Conservation (phyloP, 2,113 vertebrate species). For the Puntigrus tetrazona region DNA sequence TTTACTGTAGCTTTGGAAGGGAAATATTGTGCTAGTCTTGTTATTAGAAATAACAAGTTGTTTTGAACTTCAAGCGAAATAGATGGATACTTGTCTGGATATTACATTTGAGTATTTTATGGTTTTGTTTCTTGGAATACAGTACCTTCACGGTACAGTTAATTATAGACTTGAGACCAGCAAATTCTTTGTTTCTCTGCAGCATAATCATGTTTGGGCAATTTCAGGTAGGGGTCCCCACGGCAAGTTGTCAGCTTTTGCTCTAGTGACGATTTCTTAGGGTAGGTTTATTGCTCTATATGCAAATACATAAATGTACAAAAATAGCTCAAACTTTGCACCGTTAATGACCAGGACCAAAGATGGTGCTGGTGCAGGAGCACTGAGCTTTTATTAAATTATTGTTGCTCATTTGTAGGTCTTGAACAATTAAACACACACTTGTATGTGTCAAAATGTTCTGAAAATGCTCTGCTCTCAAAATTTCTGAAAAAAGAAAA, state of each 20-base stretch:
- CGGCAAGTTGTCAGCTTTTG: neutral
- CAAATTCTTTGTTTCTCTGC: neutral
- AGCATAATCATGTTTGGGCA: neutral
- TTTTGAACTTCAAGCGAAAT: conserved; percentile 7
- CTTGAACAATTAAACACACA: too few relatives aligned
- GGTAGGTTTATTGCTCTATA: neutral
- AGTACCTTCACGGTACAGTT: neutral
- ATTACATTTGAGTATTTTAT: neutral
- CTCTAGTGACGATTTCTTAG: neutral
- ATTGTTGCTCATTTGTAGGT: too few relatives aligned
- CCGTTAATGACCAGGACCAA: neutral
- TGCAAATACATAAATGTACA: neutral
- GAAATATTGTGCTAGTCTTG: neutral
- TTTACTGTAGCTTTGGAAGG: conserved; percentile 15
- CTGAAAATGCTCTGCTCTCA: too few relatives aligned
- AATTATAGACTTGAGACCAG: neutral
- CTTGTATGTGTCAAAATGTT: too few relatives aligned
- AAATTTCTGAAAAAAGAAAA: too few relatives aligned
- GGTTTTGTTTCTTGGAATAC: neutral
- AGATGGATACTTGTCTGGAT: neutral
- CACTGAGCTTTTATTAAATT: too few relatives aligned
- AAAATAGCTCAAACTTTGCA: neutral
- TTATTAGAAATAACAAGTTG: conserved; percentile 13
- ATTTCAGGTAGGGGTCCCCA: neutral
- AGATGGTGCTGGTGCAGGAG: too few relatives aligned